Conservation (phyloP, 1,140 invertebrate genomes). For the Caenorhabditis inopinata region DNA sequence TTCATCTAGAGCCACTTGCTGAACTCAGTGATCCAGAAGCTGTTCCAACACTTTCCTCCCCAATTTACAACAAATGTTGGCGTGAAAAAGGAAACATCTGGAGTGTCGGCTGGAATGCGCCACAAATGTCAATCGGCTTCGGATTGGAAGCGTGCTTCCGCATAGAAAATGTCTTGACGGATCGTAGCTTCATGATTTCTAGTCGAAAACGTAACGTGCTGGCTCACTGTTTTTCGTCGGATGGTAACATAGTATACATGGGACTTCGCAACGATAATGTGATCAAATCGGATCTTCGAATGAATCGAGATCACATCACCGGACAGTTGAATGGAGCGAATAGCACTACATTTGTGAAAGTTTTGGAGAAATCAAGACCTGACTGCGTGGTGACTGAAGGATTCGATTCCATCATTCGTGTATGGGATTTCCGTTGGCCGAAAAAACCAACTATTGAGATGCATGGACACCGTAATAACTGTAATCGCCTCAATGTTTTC, state of each 20-base stretch:
- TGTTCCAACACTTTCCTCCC: neutral
- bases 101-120: constrained; percentile 17
- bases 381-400: neutral
- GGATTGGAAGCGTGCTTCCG: constrained; percentile 1
- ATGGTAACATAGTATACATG: neutral
- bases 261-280: neutral
- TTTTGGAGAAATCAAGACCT: neutral
- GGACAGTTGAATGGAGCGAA: neutral
- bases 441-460: neutral
- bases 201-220: neutral
- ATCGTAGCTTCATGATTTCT: neutral
- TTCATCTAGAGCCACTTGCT: neutral
- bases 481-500: constrained; percentile 14
- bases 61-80: neutral
- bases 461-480: neutral
- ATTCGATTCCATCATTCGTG: neutral
- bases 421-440: constrained; percentile 21
- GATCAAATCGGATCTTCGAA: constrained; percentile 12
- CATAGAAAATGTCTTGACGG: neutral
- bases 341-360: neutral
- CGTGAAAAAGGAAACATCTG: constrained; percentile 5
- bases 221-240: neutral
- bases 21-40: neutral
- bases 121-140: constrained; percentile 7
- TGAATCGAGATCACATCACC: constrained; percentile 14